Conservation (phyloP, 2,113 vertebrate species). For the Meriones unguiculatus region DNA sequence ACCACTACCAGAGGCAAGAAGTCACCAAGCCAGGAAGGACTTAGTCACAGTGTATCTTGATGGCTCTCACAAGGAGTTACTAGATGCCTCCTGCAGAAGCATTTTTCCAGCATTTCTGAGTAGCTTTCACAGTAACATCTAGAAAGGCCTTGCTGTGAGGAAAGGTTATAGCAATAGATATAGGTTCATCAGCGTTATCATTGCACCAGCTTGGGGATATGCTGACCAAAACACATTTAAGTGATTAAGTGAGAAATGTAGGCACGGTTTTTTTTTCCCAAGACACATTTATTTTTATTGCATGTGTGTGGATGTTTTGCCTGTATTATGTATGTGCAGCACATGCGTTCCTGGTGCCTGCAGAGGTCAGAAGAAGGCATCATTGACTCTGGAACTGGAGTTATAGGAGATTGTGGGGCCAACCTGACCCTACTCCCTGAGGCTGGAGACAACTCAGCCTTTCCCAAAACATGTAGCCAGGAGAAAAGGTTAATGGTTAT, state of each 20-base stretch:
- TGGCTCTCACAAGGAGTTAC: not conserved
- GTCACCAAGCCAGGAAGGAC: not conserved
- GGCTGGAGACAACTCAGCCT: not conserved
- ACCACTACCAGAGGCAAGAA: constrained; percentile 40
- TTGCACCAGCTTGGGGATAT: not conserved
- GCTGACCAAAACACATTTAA: not conserved
- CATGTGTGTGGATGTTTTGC: not conserved
- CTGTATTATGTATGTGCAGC: not conserved
- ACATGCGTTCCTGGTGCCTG: not conserved
- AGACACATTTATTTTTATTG: not conserved
- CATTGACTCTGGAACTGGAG: not conserved
- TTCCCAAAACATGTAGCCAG: not conserved
- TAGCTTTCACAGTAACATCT: not conserved
- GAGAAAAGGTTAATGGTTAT: not conserved
- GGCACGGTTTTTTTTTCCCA: not conserved
- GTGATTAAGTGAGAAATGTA: not conserved
- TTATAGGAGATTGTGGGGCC: not conserved
- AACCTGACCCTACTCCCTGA: not conserved
- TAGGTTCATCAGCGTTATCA: not conserved
- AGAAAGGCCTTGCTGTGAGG: not conserved
- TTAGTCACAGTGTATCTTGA: constrained; percentile 34
- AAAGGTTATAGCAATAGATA: not conserved
- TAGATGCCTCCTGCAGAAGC: not conserved
- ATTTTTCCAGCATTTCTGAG: not conserved
- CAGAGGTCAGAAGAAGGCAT: not conserved